Conservation (phyloP, 2,797 vertebrate species). For the Pachyuromys duprasi region DNA sequence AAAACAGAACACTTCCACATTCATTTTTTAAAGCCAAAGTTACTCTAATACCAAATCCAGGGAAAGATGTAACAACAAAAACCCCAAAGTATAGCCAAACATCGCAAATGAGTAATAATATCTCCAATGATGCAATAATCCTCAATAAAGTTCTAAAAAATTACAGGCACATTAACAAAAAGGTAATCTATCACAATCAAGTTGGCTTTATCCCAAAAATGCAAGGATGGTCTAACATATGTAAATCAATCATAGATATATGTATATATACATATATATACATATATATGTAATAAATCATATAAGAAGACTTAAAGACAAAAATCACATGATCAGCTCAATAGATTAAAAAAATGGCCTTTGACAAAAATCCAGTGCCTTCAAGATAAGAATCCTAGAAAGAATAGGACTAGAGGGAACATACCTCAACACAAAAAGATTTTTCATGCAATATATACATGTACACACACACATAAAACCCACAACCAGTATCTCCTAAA, state of each 20-base stretch:
- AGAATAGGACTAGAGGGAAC: too few relatives aligned
- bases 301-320: background rate
- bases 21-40: background rate
- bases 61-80: background rate
- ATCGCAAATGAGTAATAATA: background rate
- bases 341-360: background rate
- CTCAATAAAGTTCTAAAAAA: background rate
- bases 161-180: background rate
- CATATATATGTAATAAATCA: background rate
- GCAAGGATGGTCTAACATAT: background rate
- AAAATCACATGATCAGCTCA: background rate
- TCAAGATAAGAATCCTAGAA: background rate
- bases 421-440: background rate
- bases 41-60: background rate
- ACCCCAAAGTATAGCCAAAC: background rate
- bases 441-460: background rate
- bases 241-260: too few relatives aligned
- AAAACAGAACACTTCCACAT: too few relatives aligned
- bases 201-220: too few relatives aligned
- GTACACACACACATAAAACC: background rate
- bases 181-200: too few relatives aligned
- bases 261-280: too few relatives aligned
- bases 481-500: background rate
- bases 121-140: too few relatives aligned
- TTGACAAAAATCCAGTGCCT: background rate